These are phyloP conservation scores for Carpatolechia fugitivella DNA, from an alignment of 2,888 invertebrate genomes.

Conservation along the genomic window DNA sequence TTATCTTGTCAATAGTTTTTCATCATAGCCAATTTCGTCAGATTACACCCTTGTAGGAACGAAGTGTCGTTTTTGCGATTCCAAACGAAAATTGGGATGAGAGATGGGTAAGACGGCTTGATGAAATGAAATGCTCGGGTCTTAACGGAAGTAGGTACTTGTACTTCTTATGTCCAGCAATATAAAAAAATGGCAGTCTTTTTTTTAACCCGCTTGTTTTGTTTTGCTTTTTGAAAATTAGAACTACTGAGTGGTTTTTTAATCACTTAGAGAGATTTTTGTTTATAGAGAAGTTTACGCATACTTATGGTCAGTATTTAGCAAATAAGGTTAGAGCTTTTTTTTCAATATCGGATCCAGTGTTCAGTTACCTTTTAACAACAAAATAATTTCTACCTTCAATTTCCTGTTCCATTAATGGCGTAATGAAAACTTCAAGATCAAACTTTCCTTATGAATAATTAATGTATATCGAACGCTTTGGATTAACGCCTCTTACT, in stretches of 20 bases:
- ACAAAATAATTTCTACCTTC: background rate
- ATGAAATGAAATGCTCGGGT: background rate
- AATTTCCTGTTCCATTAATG: background rate
- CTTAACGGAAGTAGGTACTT: no score
- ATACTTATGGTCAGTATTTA: no score
- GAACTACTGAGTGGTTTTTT: no score
- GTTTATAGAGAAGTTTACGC: no score
- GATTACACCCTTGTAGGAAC: background rate
- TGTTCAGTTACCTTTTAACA: background rate
- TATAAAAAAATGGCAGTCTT: no score
- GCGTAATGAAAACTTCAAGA: background rate
- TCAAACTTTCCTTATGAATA: conserved; percentile 4
- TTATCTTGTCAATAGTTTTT: background rate
- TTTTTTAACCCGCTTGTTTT: no score
- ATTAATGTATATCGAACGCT: conserved; percentile 1
- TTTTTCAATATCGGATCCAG: no score
- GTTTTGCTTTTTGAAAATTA: no score
- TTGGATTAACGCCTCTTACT: background rate
- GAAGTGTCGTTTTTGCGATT: background rate
- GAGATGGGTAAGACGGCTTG: background rate
- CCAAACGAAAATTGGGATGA: background rate
- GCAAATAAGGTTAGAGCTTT: no score
- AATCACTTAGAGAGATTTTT: no score
- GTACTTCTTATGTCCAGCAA: no score
- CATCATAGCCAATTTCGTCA: background rate